These are phyloP conservation scores for Delia radicum DNA, from an alignment of 1,140 invertebrate species.

Conservation along the genomic window DNA sequence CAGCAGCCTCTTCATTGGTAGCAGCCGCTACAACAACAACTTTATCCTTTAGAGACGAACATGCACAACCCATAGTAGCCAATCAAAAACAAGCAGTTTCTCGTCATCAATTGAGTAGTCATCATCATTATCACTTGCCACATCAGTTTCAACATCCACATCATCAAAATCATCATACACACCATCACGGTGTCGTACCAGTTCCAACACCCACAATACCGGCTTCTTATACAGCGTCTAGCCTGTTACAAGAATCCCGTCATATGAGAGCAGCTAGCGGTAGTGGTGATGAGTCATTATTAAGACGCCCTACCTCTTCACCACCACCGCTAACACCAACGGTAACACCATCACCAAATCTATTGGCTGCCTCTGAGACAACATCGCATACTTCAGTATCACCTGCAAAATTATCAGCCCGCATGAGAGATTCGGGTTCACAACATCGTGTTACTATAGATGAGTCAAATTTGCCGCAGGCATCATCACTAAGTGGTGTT, in stretches of 20 bases:
- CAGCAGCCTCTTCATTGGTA: constrained; percentile 8
- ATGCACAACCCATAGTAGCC: neutral
- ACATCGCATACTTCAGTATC: constrained; percentile 63
- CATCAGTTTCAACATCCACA: constrained; percentile 54
- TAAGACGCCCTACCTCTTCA: constrained; percentile 1
- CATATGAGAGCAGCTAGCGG: constrained; percentile 19
- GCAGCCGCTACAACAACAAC: neutral
- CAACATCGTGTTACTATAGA: constrained; percentile 54
- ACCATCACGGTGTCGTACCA: constrained; percentile 40
- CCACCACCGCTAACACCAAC: constrained; percentile 22
- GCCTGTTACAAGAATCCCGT: constrained; percentile 19
- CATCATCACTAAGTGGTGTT: constrained; percentile 30
- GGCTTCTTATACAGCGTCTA: constrained; percentile 26
- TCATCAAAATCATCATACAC: constrained; percentile 52
- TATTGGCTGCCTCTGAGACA: constrained; percentile 16
- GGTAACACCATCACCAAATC: constrained; percentile 21
- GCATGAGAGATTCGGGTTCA: constrained; percentile 41
- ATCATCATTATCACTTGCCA: constrained; percentile 52
- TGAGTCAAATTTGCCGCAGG: constrained; percentile 48
- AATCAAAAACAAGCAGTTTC: constrained; percentile 34
- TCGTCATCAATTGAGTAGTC: constrained; percentile 45
- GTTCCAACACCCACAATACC: constrained; percentile 49
- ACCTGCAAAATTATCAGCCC: constrained; percentile 48
- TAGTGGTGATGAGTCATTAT: constrained; percentile 25
- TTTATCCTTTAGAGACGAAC: constrained; percentile 34